Base-by-base conservation (phyloP, 1,140 invertebrate genomes). In the Aleiodes sp. region DNA sequence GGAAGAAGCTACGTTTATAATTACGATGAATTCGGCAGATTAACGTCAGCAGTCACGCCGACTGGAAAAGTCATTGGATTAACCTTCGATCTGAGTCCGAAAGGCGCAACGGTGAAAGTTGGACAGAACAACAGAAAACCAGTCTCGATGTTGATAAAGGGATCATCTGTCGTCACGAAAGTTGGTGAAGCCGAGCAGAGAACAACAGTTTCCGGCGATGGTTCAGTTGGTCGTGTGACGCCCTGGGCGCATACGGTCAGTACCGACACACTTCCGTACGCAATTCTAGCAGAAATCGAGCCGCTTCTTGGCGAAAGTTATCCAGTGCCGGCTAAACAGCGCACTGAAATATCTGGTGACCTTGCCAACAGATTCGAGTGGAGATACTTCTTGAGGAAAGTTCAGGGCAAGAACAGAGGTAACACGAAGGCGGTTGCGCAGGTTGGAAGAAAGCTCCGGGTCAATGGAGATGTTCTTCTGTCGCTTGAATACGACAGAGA, bases 341-440 rank as follows among this genome's bases (percentile, higher is more conserved):
- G 92, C 73, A 95, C 93, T 0, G 94, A 96, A 83, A 92, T 97
- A 26, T 93, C 93, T 12, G 94, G 94, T 0, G 95, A 97, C 78
- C 85, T 97, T 21, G 94, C 96, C 0, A 98, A 98, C 80, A 88
- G 95, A 68, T 94, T 98, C 71, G 96, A 98, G 86, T 98, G 97
- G 96, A 88, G 95, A 39, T 98, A 98, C 82, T 96, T 95, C 82
- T 85, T 94, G 19, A 82, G 93, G 41, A 90, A 91, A 66, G 83
- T 90, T 12, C 90, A 91, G 74, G 89, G 89, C 2, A 88, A 87
- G 72, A 89, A 88, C 72, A 86, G 90, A 74, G 88, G 89, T 65
- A 90, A 90, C 73, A 84, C 87, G 56, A 93, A 92, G 80, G 85
- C 88, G 0, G 89, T 95, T 2, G 91, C 92, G 0, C 93, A 96